These are phyloP conservation scores for Martes martes DNA, from an alignment of 2,113 vertebrate species.

Conservation along the genomic window DNA sequence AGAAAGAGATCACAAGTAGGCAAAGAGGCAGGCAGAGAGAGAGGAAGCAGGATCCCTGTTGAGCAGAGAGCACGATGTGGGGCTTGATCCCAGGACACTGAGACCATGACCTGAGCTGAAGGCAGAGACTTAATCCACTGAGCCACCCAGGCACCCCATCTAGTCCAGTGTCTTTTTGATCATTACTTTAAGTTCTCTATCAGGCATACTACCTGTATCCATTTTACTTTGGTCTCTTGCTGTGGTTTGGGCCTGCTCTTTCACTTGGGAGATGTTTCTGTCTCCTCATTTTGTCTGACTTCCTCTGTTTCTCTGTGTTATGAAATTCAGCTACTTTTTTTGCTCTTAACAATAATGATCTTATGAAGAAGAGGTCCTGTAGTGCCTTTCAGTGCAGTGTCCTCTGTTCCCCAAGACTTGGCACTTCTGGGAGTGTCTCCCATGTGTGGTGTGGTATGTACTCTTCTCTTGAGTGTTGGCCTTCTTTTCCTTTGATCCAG, in stretches of 20 bases:
- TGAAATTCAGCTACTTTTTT: not conserved
- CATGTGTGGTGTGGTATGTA: not conserved
- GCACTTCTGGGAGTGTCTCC: not conserved
- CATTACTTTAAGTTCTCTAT: not conserved
- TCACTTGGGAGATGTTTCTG: not conserved
- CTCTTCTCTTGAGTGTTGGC: not conserved
- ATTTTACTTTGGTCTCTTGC: not conserved
- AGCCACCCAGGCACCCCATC: not conserved
- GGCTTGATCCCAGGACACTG: too few species aligned
- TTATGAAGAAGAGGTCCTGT: not conserved
- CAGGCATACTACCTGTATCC: not conserved
- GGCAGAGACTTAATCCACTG: too few species aligned
- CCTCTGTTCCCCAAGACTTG: not conserved
- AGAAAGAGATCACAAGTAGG: too few species aligned
- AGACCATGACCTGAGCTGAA: too few species aligned
- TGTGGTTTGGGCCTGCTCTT: not conserved
- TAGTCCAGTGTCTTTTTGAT: not conserved
- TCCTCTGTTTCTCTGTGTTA: not conserved
- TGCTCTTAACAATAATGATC: not conserved
- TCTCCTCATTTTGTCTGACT: not conserved
- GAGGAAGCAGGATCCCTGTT: too few species aligned
- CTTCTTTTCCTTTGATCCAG: not conserved
- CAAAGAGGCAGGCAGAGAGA: too few species aligned
- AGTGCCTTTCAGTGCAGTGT: not conserved
- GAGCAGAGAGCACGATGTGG: too few species aligned